Conservation (phyloP, 2,888 invertebrate species). For the Criorhina ranunculi region DNA sequence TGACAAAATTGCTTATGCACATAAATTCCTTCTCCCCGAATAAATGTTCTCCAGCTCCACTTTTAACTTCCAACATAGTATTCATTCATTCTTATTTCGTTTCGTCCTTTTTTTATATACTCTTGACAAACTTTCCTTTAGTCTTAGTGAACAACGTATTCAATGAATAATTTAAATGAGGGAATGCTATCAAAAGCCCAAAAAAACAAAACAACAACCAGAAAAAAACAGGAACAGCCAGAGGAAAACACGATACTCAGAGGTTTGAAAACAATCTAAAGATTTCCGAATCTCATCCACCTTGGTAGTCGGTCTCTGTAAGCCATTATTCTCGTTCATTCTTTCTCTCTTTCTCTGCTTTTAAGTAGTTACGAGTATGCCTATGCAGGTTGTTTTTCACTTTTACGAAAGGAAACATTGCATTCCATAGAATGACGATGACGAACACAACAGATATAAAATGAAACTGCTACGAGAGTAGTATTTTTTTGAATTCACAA, state of each 20-base stretch:
- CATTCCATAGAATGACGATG: slow-evolving; percentile 10
- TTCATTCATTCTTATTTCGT: slow-evolving; percentile 21
- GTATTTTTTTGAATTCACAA: slow-evolving; percentile 16
- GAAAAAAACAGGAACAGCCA: not conserved
- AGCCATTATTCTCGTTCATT: not conserved
- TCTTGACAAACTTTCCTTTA: slow-evolving; percentile 39
- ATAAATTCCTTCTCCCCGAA: slow-evolving; percentile 28
- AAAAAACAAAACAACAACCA: slow-evolving; percentile 10
- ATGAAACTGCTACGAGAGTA: slow-evolving; percentile 14
- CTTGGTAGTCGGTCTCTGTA: slow-evolving; percentile 25
- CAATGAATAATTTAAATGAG: slow-evolving; percentile 57
- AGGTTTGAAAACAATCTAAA: slow-evolving; percentile 25
- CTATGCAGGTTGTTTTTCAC: slow-evolving; percentile 30
- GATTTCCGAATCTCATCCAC: slow-evolving; percentile 55
- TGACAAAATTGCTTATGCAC: slow-evolving; percentile 63
- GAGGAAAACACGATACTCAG: slow-evolving; percentile 7
- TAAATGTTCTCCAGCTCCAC: slow-evolving; percentile 13
- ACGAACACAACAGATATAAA: slow-evolving; percentile 6
- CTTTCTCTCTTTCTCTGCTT: not conserved
- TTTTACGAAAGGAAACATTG: slow-evolving; percentile 9
- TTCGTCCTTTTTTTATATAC: slow-evolving; percentile 3
- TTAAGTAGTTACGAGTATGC: slow-evolving; percentile 27
- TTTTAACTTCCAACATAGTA: not conserved
- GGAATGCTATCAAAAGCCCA: slow-evolving; percentile 24
- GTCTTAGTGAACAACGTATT: slow-evolving; percentile 13